Conservation (phyloP, 2,888 invertebrate genomes). For the Anarsia innoxiella region DNA sequence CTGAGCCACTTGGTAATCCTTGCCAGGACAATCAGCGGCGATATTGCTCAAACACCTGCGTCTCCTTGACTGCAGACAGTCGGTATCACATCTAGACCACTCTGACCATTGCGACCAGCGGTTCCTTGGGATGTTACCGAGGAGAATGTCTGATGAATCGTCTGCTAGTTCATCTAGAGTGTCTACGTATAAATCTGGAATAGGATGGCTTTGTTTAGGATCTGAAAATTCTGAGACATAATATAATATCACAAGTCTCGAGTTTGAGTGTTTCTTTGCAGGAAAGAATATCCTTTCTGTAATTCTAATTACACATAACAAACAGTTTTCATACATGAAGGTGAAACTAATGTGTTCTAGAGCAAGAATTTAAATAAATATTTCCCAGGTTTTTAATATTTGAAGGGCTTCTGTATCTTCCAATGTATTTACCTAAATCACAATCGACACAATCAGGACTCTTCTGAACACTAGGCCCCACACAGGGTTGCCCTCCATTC, state of each 20-base stretch:
- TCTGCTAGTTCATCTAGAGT: constrained; percentile 59
- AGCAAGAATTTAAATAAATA: too few species aligned
- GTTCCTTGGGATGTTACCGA: constrained; percentile 34
- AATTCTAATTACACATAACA: too few species aligned
- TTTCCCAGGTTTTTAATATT: too few species aligned
- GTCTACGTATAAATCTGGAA: constrained; percentile 56
- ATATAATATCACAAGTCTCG: too few species aligned
- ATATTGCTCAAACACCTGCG: constrained; percentile 78
- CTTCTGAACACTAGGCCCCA: constrained; percentile 87
- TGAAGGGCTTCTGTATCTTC: too few species aligned
- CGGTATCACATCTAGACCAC: constrained; percentile 92
- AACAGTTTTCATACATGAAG: too few species aligned
- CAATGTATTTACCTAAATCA: constrained; percentile 62
- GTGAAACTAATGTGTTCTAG: too few species aligned
- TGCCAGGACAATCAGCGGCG: constrained; percentile 46
- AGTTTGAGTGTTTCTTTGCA: too few species aligned
- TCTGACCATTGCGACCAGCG: constrained; percentile 83
- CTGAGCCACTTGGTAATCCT: constrained; percentile 57
- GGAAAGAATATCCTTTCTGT: too few species aligned
- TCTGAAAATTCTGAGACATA: too few species aligned
- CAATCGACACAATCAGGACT: constrained; percentile 87
- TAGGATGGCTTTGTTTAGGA: too few species aligned
- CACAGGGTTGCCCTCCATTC: constrained; percentile 91
- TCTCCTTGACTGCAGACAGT: constrained; percentile 90
- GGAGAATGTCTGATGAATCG: constrained; percentile 54